These are phyloP conservation scores for Sebastes dallii DNA, from an alignment of 2,797 vertebrate genomes.

Conservation along the genomic window DNA sequence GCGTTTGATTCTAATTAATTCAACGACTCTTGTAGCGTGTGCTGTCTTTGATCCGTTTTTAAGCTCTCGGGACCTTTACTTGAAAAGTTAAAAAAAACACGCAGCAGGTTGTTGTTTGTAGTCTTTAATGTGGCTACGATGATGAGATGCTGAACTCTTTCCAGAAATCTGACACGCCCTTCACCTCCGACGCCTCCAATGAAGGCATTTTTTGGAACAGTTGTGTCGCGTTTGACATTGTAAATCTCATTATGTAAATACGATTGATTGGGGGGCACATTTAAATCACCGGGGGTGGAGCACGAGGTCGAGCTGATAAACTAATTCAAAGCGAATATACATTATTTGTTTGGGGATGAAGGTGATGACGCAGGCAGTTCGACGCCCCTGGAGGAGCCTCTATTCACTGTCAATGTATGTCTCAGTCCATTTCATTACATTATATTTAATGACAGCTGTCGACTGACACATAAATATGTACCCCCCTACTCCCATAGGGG, in stretches of 20 bases:
- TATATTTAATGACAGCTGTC: constrained; percentile 72
- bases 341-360: constrained; percentile 29
- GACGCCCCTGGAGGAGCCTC: constrained; percentile 20
- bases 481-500: constrained; percentile 63
- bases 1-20: not conserved
- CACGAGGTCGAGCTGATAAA: constrained; percentile 61
- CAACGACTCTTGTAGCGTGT: not conserved
- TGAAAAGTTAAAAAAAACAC: not conserved
- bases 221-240: constrained; percentile 57
- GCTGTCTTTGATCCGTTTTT: not conserved
- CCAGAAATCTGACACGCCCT: constrained; percentile 22
- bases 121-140: not conserved
- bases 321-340: constrained; percentile 59
- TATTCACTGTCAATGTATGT: constrained; percentile 36
- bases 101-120: not conserved
- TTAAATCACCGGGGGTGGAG: constrained; percentile 46
- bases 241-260: constrained; percentile 76
- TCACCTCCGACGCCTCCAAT: constrained; percentile 29
- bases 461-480: constrained; percentile 75
- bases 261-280: constrained; percentile 45
- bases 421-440: constrained; percentile 53
- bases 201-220: constrained; percentile 34
- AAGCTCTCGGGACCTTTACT: not conserved
- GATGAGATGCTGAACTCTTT: constrained; percentile 4
- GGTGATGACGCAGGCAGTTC: constrained; percentile 55